A percentile compares a stretch with the other conserved stretches of the same genome.
phyloP scores from a whole-genome alignment of 2,113 vertebrate species.

The Notarius quadriscutis region DNA sequence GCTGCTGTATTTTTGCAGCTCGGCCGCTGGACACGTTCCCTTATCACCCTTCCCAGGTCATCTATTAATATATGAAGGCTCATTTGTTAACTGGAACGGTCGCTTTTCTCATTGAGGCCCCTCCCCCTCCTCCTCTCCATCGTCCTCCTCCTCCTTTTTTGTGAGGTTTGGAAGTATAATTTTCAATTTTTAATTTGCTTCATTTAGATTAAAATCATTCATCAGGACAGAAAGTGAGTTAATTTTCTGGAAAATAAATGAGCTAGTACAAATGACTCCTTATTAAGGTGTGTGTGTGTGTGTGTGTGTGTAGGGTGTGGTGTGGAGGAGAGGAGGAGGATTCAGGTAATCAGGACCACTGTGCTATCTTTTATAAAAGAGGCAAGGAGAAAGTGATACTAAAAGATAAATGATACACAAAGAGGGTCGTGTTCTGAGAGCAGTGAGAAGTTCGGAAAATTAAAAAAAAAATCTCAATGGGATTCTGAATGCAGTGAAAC shows the following conservation, averaged over 20 bases:
- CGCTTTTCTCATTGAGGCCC: conserved; percentile 79
- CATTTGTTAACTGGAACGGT: conserved; percentile 98
- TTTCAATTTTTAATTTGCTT: conserved; percentile 99
- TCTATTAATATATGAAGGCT: conserved; percentile 99
- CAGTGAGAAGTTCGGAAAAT: not conserved
- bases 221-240: conserved; percentile 99
- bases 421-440: not conserved
- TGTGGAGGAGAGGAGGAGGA: conserved; percentile 13
- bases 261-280: conserved; percentile 94
- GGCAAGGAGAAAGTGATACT: not conserved
- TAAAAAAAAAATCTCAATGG: not conserved
- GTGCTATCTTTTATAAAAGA: conserved; percentile 17
- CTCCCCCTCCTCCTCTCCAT: conserved; percentile 79
- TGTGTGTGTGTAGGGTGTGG: conserved; percentile 46
- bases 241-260: conserved; percentile 99
- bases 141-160: conserved; percentile 78
- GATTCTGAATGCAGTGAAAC: not conserved
- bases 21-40: conserved; percentile 76
- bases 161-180: conserved; percentile 99
- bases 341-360: conserved; percentile 31
- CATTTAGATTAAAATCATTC: conserved; percentile 99
- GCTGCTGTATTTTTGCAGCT: conserved; percentile 39
- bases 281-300: conserved; percentile 89
- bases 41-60: conserved; percentile 80
- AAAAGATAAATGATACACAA: not conserved